A percentile compares a stretch with the other conserved stretches of the same genome.
These are phyloP conservation scores for Tetragonula carbonaria DNA, from an alignment of 2,888 invertebrate species.

Conservation along the genomic window DNA sequence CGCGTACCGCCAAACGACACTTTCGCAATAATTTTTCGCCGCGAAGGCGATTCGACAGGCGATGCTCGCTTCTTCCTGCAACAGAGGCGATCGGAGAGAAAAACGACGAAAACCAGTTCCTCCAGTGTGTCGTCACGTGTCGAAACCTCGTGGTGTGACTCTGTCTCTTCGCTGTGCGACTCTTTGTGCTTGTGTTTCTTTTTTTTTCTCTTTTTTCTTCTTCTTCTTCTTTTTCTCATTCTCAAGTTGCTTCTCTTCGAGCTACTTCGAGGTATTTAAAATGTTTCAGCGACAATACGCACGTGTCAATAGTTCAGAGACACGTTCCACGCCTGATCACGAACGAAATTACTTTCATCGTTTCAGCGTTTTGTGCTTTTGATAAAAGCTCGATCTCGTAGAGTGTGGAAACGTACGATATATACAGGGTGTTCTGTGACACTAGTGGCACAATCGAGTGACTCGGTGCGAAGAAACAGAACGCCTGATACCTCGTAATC, in stretches of 20 bases:
- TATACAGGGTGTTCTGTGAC: too few species aligned
- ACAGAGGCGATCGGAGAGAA: background rate
- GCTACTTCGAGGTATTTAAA: background rate
- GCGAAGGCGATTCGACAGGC: background rate
- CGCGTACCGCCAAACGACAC: too few species aligned
- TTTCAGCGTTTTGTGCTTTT: too few species aligned
- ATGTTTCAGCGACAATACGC: background rate
- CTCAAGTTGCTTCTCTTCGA: background rate
- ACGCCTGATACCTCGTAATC: too few species aligned
- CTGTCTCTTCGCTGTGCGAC: background rate
- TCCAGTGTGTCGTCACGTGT: constrained; percentile 6
- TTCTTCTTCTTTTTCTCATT: too few species aligned
- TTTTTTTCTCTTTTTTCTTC: background rate
- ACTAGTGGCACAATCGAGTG: too few species aligned
- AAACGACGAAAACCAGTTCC: constrained; percentile 11
- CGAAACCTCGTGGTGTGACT: background rate
- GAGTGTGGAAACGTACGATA: too few species aligned
- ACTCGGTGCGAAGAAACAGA: too few species aligned
- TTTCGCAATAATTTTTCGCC: constrained; percentile 9
- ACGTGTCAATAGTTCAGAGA: background rate
- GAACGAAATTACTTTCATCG: background rate
- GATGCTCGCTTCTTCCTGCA: background rate
- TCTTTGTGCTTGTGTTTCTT: too few species aligned
- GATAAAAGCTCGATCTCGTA: too few species aligned
- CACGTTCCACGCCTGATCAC: background rate